Evolutionary conservation across 2,888 invertebrate species (phyloP), one percentile per base, ranked within the genome.

Genomic region (Thera britannica): DNA sequence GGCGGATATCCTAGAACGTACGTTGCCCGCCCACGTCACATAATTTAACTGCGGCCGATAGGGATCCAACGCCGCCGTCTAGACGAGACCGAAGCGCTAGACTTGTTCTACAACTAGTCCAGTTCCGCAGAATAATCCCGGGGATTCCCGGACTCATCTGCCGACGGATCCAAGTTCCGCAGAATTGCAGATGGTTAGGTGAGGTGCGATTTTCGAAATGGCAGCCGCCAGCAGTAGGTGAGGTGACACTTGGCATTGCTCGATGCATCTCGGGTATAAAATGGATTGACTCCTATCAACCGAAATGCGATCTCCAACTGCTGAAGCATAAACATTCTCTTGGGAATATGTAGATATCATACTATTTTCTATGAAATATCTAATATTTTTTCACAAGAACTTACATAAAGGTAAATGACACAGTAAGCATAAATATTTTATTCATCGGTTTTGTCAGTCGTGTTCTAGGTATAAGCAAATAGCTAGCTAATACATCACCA

Each of bases 21-120:
- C 81, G 73, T 73, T 78, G 77, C 77, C 78, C 83, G 79, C 82
- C 82, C 82, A 80, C 84, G 84, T 89, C 90, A 89, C 89, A 90
- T 90, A 91, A 93, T 92, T 92, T 91, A 88, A 87, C 87, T 79
- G 84, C 83, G 83, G 81, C 85, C 88, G 91, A 90, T 90, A 90
- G 89, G 79, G 86, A 90, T 84, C 88, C 88, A 82, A 81, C 85
- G 72, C 82, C 85, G 72, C 82, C 87, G 93, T 93, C 93, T 93
- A 93, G 93, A 93, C 93, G 77, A 90, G 85, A 93, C 89, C 77
- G 78, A 77, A 80, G 80, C 78, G 78, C 87, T 85, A 89, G 87
- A 93, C 90, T 83, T 72, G 90, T 92, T 82, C 77, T 77, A 80
- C 88, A 83, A 92, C 89, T 72, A 75, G 79, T 84, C 80, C 72